Conservation (phyloP, 2,797 vertebrate genomes). For the Notolabrus celidotus region DNA sequence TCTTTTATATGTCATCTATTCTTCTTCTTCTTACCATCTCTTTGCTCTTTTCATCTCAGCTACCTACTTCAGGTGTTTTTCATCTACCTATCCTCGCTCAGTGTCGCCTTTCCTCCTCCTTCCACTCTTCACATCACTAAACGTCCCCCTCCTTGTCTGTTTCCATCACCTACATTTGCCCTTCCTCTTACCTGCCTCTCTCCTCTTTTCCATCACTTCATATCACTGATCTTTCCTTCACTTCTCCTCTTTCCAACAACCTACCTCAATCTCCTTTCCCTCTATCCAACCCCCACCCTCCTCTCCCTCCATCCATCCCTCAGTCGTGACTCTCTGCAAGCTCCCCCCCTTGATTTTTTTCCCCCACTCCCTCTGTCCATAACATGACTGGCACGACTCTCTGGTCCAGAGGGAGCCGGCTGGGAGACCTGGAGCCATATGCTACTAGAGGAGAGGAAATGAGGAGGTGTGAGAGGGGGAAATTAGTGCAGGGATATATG, state of each 20-base stretch:
- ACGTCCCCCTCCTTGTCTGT: not conserved
- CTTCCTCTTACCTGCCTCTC: not conserved
- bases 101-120: not conserved
- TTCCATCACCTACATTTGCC: not conserved
- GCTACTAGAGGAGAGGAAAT: conserved; percentile 14
- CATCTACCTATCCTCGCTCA: not conserved
- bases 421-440: conserved; percentile 44
- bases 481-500: not conserved
- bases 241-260: too few species aligned
- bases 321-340: conserved; percentile 31
- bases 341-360: conserved; percentile 13
- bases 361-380: conserved; percentile 20
- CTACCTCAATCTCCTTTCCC: too few species aligned
- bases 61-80: not conserved
- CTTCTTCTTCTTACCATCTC: not conserved
- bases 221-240: too few species aligned
- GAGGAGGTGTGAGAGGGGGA: not conserved
- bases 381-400: conserved; percentile 45
- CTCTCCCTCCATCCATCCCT: not conserved
- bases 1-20: conserved; percentile 3
- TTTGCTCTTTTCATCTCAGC: not conserved
- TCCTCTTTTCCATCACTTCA: not conserved
- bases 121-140: not conserved
- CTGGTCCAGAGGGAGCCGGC: conserved; percentile 24
- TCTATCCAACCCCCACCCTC: too few species aligned